Base-by-base conservation (phyloP, 1,140 invertebrate genomes). In the Neodiprion virginianus region DNA sequence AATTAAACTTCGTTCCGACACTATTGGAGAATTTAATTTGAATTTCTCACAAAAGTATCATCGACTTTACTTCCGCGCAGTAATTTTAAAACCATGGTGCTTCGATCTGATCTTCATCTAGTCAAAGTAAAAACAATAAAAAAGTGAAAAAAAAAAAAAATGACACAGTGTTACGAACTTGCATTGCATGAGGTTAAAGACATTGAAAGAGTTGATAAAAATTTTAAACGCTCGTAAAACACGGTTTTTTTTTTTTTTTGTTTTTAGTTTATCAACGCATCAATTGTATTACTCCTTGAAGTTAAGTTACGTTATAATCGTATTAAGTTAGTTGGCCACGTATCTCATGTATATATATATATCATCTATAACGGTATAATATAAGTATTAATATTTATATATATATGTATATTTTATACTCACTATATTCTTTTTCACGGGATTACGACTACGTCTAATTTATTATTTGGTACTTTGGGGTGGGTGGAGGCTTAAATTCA, bases 391-490 rank as follows among this genome's bases (percentile, higher is more conserved):
- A 11, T n/a, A 53, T 53, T 2, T 53, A 53, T n/a, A 14, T 68
- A 11, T 21, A 21, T 11, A 9, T 68, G 10, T 68, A 21, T 14
- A 21, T 21, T 21, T 68, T 40, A 68, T 21, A 68, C 1, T 40
- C 67, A 17, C 67, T 68, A 68, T 68, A 11, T 40, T 40, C 17
- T 40, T 17, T 11, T 68, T 40, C 11, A 11, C 67, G 9, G 9
- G 9, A 11, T 61, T 61, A 61, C n/a, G 1, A 17, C 17, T 68
- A 68, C 67, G 67, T 11, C 67, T 68, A 68, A 40, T 21, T 14
- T 68, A 68, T 21, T 8, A 68, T 68, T 68, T 68, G 67, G 67
- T 68, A 68, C 67, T 68, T 68, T 68, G n/a, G 50, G 50, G 50
- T 21, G 17, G 17, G 17, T 53, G 50, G 50, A 53, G 50, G n/a